Evolutionary conservation across 2,113 vertebrate species (phyloP).

Genomic region (Parotia lawesii): DNA sequence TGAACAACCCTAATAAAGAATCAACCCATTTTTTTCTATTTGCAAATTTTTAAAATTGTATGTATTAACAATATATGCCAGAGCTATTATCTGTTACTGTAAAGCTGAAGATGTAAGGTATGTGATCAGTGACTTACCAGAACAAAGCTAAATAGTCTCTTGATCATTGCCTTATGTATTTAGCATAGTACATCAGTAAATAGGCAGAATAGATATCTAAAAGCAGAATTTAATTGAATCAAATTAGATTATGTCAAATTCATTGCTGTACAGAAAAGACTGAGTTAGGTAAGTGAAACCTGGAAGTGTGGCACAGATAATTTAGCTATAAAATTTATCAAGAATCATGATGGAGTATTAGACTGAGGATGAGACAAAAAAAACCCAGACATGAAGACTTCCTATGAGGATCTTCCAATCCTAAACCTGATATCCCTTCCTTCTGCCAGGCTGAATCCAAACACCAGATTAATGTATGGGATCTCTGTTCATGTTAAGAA

Average conservation of each 20-base stretch:
- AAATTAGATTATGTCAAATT: background rate
- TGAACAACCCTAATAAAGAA: background rate
- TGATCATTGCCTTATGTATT: background rate
- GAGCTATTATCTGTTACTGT: background rate
- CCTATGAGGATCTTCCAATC: background rate
- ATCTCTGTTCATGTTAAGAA: background rate
- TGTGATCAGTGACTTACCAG: background rate
- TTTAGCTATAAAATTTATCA: background rate
- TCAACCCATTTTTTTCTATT: background rate
- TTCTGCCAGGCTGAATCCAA: background rate
- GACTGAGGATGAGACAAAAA: background rate
- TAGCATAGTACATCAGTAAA: background rate
- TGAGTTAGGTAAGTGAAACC: background rate
- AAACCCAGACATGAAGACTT: background rate
- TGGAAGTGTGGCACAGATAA: background rate
- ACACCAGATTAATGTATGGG: background rate
- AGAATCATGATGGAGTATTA: background rate
- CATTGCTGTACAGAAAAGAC: background rate
- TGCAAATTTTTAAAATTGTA: background rate
- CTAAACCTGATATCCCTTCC: background rate
- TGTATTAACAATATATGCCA: background rate
- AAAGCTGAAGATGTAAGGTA: background rate
- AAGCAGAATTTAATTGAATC: background rate
- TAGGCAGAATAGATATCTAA: background rate
- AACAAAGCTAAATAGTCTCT: background rate